Base-by-base conservation (phyloP, 2,888 invertebrate species). In the Peribatodes rhomboidaria region DNA sequence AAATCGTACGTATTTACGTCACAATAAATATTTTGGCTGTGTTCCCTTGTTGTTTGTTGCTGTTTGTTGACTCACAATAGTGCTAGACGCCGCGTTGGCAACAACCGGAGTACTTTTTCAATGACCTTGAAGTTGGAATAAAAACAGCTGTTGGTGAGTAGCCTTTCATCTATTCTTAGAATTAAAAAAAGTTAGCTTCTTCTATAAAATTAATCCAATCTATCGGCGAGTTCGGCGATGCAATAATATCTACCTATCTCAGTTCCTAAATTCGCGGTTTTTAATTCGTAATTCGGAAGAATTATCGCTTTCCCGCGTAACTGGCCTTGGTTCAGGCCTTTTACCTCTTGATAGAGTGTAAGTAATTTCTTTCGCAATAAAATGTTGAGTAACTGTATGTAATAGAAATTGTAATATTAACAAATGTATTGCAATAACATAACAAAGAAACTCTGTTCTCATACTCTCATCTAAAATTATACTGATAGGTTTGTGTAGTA, bases 11-110 rank as follows among this genome's bases (percentile, higher is more conserved):
- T 75, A 79, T 85, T 88, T 87, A 83, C 90, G 91, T 91, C 92
- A 91, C 70, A 73, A 73, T 80, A 83, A 87, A 86, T 87, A 86
- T 84, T 88, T 90, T 91, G 92, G 89, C 88, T 80, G 80, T 79
- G 83, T 80, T 81, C 81, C 81, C 79, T 76, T 84, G 84, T 86
- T 86, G 27, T 27, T 85, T 82, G 83, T 75, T 71, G 73, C 75
- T 73, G 78, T 80, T 84, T 86, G 81, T 86, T 89, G 85, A 88
- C 82, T 89, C 89, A 87, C 79, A 86, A 78, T 76, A 76, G 77
- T 69, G 73, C 70, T 67, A 74, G 76, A 77, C 76, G 69, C 74
- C 68, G 79, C 72, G 81, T 82, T 87, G 85, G 88, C 83, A 86
- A 85, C 85, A 82, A 82, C 80, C 72, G 72, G 37, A 55, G 59